Conservation (phyloP, 1,140 invertebrate species). For the Xylocopa sonorina region DNA sequence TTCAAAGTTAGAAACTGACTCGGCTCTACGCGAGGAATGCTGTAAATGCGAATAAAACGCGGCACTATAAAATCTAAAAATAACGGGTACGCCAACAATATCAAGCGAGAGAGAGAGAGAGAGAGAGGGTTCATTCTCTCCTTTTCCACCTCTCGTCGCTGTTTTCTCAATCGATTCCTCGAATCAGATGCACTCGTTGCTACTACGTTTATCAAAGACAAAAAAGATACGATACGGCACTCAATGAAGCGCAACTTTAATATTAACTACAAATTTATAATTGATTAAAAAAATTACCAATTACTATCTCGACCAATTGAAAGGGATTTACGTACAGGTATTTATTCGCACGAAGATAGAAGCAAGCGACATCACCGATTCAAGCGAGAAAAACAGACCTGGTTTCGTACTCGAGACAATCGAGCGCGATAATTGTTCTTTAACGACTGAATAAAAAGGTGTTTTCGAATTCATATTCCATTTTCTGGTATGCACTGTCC, state of each 20-base stretch:
- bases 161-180: not conserved
- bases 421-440: not conserved
- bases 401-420: no score
- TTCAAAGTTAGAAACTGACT: not conserved
- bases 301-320: no score
- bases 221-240: not conserved
- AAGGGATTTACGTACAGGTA: no score
- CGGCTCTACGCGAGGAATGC: not conserved
- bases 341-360: no score
- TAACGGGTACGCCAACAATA: not conserved
- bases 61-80: constrained; percentile 17
- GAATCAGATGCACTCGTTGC: not conserved
- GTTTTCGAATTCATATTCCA: not conserved
- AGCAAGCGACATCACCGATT: no score
- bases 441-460: not conserved
- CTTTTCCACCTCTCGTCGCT: no score
- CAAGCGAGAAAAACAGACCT: no score
- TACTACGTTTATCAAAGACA: not conserved
- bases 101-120: no score
- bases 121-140: not conserved
- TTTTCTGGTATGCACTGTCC: not conserved
- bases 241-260: not conserved
- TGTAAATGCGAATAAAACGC: constrained; percentile 7
- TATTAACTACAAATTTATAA: no score
- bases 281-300: no score